Evolutionary conservation across 1,140 invertebrate genomes (phyloP).

Genomic region (Hydropsyche tenuis): DNA sequence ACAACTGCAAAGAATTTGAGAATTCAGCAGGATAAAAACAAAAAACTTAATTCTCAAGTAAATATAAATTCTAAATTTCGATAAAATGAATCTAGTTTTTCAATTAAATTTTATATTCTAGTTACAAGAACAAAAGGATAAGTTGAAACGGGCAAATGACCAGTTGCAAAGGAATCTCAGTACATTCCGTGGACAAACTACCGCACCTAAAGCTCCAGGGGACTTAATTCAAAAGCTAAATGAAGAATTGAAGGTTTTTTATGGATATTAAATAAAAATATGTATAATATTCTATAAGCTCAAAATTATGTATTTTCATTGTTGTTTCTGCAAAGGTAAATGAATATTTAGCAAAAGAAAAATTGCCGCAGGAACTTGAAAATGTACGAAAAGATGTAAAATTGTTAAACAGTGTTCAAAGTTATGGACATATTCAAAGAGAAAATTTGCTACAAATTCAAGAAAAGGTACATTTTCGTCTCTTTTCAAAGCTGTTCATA

Average conservation of each 20-base stretch:
- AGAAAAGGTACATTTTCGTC: conserved; percentile 61
- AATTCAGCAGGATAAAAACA: conserved; percentile 75
- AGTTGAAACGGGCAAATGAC: conserved; percentile 58
- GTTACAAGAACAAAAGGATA: conserved; percentile 59
- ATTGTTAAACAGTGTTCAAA: conserved; percentile 72
- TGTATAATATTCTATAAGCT: no score
- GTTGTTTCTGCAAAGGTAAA: conserved; percentile 71
- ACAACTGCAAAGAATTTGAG: conserved; percentile 65
- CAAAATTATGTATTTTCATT: no score
- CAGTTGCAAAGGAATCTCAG: conserved; percentile 60
- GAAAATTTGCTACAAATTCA: conserved; percentile 71
- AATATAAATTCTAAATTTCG: background rate
- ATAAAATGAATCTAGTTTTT: no score
- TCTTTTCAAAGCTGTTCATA: conserved; percentile 5
- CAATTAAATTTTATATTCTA: conserved; percentile 49
- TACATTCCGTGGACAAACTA: conserved; percentile 61
- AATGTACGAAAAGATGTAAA: conserved; percentile 69
- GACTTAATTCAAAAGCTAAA: conserved; percentile 72
- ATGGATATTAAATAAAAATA: no score
- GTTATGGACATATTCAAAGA: conserved; percentile 71
- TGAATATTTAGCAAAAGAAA: conserved; percentile 78
- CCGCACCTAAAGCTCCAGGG: conserved; percentile 60
- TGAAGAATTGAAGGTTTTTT: conserved; percentile 73
- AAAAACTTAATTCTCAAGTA: conserved; percentile 72
- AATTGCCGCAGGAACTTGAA: conserved; percentile 76